These are phyloP conservation scores for Pogonocichla stellata DNA, from an alignment of 2,113 vertebrate genomes.

Conservation along the genomic window DNA sequence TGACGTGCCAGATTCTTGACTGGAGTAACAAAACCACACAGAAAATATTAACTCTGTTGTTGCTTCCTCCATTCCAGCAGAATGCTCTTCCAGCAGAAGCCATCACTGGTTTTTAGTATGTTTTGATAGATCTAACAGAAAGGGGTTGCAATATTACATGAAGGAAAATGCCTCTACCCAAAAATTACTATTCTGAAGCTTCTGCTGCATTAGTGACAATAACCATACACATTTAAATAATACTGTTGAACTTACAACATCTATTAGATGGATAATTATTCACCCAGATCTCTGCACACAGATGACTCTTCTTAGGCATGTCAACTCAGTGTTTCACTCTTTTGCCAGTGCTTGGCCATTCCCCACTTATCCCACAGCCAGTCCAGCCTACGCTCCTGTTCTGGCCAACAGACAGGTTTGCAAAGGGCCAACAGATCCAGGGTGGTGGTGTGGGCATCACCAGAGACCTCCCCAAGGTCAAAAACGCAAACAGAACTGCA, in stretches of 20 bases:
- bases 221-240: neutral
- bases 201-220: neutral
- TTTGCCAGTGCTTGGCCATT: neutral
- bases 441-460: neutral
- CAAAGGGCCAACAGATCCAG: neutral
- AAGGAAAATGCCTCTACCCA: neutral
- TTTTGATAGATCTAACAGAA: neutral
- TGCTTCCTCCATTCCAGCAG: neutral
- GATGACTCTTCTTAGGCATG: neutral
- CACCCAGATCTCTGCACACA: neutral
- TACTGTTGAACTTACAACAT: neutral
- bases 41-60: neutral
- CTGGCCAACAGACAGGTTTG: neutral
- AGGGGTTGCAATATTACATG: rapidly evolving
- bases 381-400: rapidly evolving
- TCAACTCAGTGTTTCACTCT: neutral
- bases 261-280: neutral
- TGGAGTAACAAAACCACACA: neutral
- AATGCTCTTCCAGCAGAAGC: neutral
- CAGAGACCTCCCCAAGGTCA: neutral
- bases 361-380: neutral
- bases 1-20: neutral
- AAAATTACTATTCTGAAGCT: neutral
- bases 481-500: neutral
- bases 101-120: neutral